Evolutionary conservation across 1,140 invertebrate species (phyloP).

Genomic region (Achroia grisella): DNA sequence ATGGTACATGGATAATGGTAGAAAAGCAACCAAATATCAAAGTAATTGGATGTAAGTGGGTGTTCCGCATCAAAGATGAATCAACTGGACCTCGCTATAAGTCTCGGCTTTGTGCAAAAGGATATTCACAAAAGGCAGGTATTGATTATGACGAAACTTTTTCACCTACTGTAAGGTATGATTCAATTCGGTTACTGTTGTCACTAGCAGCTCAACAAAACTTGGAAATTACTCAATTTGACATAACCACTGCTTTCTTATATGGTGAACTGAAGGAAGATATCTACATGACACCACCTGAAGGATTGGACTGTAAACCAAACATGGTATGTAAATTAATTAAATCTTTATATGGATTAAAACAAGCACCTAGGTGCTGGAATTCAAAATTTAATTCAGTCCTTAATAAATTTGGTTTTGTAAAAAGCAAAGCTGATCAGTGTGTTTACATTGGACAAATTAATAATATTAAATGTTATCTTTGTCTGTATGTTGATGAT

Average conservation of each 20-base stretch:
- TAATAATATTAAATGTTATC: not conserved
- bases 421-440: not conserved
- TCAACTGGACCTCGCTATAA: slow-evolving; percentile 15
- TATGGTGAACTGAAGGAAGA: too few species aligned
- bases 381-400: slow-evolving; percentile 7
- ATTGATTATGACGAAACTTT: slow-evolving; percentile 54
- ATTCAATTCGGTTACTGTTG: slow-evolving; percentile 54
- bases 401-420: slow-evolving; percentile 2
- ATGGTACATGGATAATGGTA: too few species aligned
- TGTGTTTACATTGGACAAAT: slow-evolving; percentile 1
- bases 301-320: slow-evolving; percentile 3
- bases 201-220: too few species aligned
- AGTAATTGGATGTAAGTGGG: too few species aligned
- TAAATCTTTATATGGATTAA: too few species aligned
- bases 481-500: slow-evolving; percentile 2
- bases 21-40: too few species aligned
- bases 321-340: slow-evolving; percentile 7
- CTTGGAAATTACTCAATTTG: too few species aligned
- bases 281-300: too few species aligned
- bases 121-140: not conserved
- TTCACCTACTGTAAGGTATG: slow-evolving; percentile 42
- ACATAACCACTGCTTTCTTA: too few species aligned
- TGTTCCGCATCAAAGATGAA: slow-evolving; percentile 19
- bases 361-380: too few species aligned
- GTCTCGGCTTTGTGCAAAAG: slow-evolving; percentile 9